Evolutionary conservation across 2,797 vertebrate genomes (phyloP).

Genomic region (Brachyrhaphis roseni): DNA sequence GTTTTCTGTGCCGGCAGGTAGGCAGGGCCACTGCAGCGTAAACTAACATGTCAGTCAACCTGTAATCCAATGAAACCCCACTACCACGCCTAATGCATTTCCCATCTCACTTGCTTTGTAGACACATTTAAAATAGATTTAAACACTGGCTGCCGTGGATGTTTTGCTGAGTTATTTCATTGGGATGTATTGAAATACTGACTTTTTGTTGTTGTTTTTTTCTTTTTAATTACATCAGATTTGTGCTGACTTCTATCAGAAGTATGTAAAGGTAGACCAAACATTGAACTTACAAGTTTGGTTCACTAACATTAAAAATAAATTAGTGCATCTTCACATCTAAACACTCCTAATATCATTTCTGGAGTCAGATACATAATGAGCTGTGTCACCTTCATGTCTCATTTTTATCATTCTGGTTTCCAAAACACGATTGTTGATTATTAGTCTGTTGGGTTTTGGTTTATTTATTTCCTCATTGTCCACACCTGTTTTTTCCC

Average conservation of each 20-base stretch:
- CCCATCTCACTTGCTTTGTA: not conserved
- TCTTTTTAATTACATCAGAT: not conserved
- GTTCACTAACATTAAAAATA: not conserved
- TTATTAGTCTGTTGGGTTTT: not conserved
- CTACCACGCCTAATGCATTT: not conserved
- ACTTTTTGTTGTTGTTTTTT: not conserved
- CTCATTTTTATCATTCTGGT: not conserved
- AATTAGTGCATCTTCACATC: not conserved
- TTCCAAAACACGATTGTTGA: not conserved
- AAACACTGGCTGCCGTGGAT: not conserved
- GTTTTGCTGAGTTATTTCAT: not conserved
- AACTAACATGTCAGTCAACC: conserved; percentile 47
- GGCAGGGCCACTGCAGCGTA: conserved; percentile 28
- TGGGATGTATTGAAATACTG: not conserved
- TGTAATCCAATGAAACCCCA: conserved; percentile 25
- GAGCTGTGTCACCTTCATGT: not conserved
- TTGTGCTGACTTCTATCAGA: not conserved
- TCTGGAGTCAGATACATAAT: not conserved
- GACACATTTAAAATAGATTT: conserved; percentile 33
- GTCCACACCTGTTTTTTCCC: not conserved
- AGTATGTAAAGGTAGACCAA: not conserved
- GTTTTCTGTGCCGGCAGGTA: conserved; percentile 45
- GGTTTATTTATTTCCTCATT: not conserved
- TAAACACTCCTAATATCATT: not conserved
- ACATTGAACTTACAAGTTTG: not conserved